These are phyloP conservation scores for Ceratina japonica DNA, from an alignment of 1,140 invertebrate species.

Conservation along the genomic window DNA sequence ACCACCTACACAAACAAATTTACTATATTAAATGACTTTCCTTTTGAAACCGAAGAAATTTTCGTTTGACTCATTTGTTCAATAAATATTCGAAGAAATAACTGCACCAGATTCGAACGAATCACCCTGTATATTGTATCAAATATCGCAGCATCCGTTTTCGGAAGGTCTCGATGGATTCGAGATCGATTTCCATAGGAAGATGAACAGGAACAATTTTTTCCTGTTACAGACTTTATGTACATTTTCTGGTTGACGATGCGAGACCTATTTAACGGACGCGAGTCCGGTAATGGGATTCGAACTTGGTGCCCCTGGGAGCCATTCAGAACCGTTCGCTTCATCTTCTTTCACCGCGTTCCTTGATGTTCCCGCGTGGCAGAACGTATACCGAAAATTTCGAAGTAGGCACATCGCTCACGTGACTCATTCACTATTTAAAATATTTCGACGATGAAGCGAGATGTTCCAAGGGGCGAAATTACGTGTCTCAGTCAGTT, in stretches of 20 bases:
- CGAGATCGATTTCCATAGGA: conserved; percentile 75
- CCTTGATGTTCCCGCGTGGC: conserved; percentile 4
- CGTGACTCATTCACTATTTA: not conserved
- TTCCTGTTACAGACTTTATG: conserved; percentile 66
- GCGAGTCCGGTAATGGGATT: conserved; percentile 81
- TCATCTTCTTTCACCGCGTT: conserved; percentile 57
- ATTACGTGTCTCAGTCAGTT: not conserved
- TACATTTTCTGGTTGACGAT: conserved; percentile 81
- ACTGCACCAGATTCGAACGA: no score
- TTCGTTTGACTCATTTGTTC: no score
- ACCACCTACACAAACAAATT: no score
- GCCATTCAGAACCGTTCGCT: conserved; percentile 71
- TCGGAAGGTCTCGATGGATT: conserved; percentile 51
- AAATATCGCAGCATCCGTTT: not conserved
- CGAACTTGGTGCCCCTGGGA: conserved; percentile 76
- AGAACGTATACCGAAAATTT: conserved; percentile 14
- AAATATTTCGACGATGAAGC: not conserved
- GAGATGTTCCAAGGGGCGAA: not conserved
- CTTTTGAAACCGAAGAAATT: no score
- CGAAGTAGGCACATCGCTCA: conserved; percentile 11
- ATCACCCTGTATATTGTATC: not conserved
- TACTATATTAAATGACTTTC: no score
- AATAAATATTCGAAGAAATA: no score
- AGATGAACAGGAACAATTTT: conserved; percentile 69
- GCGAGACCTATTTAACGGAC: conserved; percentile 80